These are phyloP conservation scores for Styela plicata DNA, from an alignment of 23 tunicate genomes.

Conservation along the genomic window DNA sequence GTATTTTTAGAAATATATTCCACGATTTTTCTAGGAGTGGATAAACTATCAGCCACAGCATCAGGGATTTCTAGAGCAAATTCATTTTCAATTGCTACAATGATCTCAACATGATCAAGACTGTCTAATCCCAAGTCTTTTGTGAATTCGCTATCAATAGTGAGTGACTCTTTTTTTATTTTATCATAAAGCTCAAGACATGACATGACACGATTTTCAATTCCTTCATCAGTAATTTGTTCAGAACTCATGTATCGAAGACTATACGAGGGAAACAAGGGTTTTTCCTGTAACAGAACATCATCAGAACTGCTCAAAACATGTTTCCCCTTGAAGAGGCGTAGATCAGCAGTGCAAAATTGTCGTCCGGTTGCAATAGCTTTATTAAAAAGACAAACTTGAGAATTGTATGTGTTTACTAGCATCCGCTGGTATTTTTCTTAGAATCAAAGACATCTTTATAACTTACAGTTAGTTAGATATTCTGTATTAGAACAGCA, in stretches of 20 bases:
- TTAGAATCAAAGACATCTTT: too few species aligned
- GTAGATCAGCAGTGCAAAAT: too few species aligned
- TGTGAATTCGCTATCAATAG: constrained; percentile 6
- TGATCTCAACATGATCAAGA: constrained; percentile 35
- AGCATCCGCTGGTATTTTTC: too few species aligned
- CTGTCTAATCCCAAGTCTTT: constrained; percentile 37
- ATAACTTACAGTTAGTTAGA: too few species aligned
- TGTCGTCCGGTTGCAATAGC: too few species aligned
- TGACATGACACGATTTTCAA: constrained; percentile 58
- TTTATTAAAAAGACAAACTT: too few species aligned
- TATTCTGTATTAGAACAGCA: too few species aligned
- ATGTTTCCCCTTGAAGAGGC: too few species aligned
- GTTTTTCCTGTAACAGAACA: too few species aligned
- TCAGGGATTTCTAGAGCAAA: constrained; percentile 26
- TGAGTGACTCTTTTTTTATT: constrained; percentile 41
- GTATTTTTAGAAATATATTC: constrained; percentile 6
- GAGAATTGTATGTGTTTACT: too few species aligned
- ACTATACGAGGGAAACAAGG: too few species aligned
- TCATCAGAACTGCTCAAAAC: too few species aligned
- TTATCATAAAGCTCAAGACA: constrained; percentile 62
- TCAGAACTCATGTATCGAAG: constrained; percentile 49
- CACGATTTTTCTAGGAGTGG: constrained; percentile 18
- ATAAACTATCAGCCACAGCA: constrained; percentile 20
- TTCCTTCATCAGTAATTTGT: constrained; percentile 27
- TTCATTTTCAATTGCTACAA: constrained; percentile 33